Base-by-base conservation (phyloP, 2,888 invertebrate species). In the Deilephila elpenor region DNA sequence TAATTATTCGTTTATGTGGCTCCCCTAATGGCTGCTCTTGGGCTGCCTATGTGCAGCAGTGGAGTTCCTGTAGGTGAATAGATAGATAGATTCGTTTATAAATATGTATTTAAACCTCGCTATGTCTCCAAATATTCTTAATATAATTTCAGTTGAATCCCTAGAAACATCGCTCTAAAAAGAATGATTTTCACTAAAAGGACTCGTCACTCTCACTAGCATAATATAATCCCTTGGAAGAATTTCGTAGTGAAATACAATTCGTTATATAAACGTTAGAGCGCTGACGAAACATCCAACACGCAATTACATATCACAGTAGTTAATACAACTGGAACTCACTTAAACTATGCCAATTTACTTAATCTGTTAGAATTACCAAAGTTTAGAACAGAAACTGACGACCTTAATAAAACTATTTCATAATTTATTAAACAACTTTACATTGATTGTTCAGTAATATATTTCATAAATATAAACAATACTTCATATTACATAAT, bases 261-360 rank as follows among this genome's bases (percentile, higher is more conserved):
- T 62, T 62, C 34, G 37, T 62, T 62, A 37, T n/a, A 37, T 62
- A 62, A 62, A 62, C 37, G 37, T 37, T 62, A 34, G 32, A 73
- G 72, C 74, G 77, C 56, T 71, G 75, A 72, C 72, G 77, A 73
- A 53, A 76, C 75, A 74, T 72, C 73, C 73, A 74, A 62, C 62
- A n/a, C 37, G 62, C 37, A 37, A 20, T 62, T 62, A 37, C 62
- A 62, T 60, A 62, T 62, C 8, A 3, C 29, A 60, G 25, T 59
- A 20, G 59, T 20, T 62, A 37, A 19, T n/a, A 37, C n/a, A 37
- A 62, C 20, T 62, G 32, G 34, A 62, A 37, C 29, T 60, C 29
- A 32, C 20, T 62, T 62, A 62, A 62, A 62, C 37, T 62, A 62
- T 62, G n/a, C 34, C 37, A 62, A 37, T 37, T 37, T 37, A 37